Percentiles rank a stretch among this genome's conserved stretches.
These are phyloP conservation scores for Tachina fera DNA, from an alignment of 2,888 invertebrate species.

Conservation along the genomic window DNA sequence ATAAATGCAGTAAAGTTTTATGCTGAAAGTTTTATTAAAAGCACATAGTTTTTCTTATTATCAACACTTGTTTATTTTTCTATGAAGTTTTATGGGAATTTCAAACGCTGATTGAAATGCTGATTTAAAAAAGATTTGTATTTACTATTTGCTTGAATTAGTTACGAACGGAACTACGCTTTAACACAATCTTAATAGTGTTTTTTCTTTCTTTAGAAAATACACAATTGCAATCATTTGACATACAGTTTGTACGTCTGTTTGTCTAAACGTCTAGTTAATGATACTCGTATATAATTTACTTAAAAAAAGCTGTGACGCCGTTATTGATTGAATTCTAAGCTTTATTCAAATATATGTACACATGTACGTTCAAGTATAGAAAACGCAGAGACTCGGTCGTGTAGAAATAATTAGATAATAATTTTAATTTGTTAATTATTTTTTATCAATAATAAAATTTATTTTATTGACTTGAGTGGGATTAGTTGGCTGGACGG, in stretches of 20 bases:
- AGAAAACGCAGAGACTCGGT: not conserved
- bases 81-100: conserved; percentile 6
- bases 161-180: conserved; percentile 40
- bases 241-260: not conserved
- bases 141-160: conserved; percentile 22
- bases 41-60: no score
- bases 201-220: not conserved
- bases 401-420: conserved; percentile 49
- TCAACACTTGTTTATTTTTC: not conserved
- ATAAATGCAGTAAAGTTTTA: not conserved
- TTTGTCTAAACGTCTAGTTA: not conserved
- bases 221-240: not conserved
- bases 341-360: not conserved
- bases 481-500: not conserved
- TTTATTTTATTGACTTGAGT: not conserved
- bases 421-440: conserved; percentile 10
- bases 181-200: not conserved
- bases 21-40: not conserved
- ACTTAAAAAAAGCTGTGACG: conserved; percentile 1
- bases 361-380: not conserved
- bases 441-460: conserved; percentile 1
- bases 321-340: conserved; percentile 21
- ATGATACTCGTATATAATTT: not conserved
- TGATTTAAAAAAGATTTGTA: conserved; percentile 2
- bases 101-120: not conserved